Conservation (phyloP, 2,797 vertebrate genomes). For the Pristis pectinata region DNA sequence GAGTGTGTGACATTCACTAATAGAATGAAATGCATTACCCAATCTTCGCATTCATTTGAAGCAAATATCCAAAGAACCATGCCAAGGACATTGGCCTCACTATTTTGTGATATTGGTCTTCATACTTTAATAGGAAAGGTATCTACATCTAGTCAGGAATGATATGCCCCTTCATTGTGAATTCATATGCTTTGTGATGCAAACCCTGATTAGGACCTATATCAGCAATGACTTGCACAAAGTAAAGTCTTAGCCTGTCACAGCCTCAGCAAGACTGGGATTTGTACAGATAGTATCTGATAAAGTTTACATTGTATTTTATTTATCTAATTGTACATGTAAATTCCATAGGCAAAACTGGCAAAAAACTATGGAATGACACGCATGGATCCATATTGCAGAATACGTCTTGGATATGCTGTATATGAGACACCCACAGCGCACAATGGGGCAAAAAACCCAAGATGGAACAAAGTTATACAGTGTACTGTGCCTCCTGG, state of each 20-base stretch:
- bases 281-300: background rate
- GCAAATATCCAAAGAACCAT: no score
- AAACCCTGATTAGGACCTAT: background rate
- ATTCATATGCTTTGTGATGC: background rate
- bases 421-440: slow-evolving; percentile 95
- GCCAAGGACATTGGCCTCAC: background rate
- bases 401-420: slow-evolving; percentile 83
- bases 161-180: background rate
- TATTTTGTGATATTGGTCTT: background rate
- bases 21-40: background rate
- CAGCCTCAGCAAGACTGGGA: no score
- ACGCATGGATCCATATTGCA: slow-evolving; percentile 93
- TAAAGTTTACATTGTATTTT: background rate
- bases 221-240: background rate
- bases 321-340: background rate
- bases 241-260: background rate
- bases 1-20: background rate
- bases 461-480: slow-evolving; percentile 95
- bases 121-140: background rate
- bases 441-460: slow-evolving; percentile 94
- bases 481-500: slow-evolving; percentile 88
- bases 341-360: slow-evolving; percentile 74
- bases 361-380: slow-evolving; percentile 98
- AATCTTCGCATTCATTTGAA: background rate
- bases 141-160: background rate